Evolutionary conservation across 2,888 invertebrate species (phyloP), one percentile per base, ranked within the genome.

Genomic region (Caenorhabditis sinica): DNA sequence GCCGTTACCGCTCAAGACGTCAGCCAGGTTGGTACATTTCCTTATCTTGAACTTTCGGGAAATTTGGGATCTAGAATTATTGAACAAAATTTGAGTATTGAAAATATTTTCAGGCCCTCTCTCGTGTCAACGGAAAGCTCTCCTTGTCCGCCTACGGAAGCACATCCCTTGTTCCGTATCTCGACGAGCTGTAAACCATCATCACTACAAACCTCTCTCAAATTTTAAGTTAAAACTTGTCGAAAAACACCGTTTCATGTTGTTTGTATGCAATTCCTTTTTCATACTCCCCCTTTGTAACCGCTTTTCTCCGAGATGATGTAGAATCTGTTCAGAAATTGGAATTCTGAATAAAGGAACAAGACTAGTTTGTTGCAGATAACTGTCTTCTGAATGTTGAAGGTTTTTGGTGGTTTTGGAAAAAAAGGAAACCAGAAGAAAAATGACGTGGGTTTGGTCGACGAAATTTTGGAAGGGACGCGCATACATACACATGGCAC

Each of bases 141-240:
- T 90, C 91, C 45, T 49, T 91, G 58, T 83, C 91, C 15, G 88
- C 89, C 30, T 88, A 85, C 71, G 91, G 91, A 53, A 86, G 74
- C 36, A 79, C 89, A 51, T 56, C 88, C 45, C 85, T 89, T 36
- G 89, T 91, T n/a, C 91, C 91, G 43, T 90, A 91, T 68, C 72
- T 90, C 63, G 91, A 91, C 75, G 88, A 91, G 74, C 84, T 91
- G 51, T 91, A 85, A 85, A 83, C 40, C 8, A 13, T 25, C 53
- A 56, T 20, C 20, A 49, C 23, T 40, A 28, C 66, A 45, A 40
- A 25, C 28, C 1, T 25, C 15, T 30, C 28, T 2, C 30, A 30
- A 36, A 28, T n/a, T 60, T 30, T 69, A 76, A 76, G 51, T 77
- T 77, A 77, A 77, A 13, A 56, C 17, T 23, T 76, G 56, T 66